Conservation (phyloP, 1,140 invertebrate genomes). For the Procambarus virginalis region DNA sequence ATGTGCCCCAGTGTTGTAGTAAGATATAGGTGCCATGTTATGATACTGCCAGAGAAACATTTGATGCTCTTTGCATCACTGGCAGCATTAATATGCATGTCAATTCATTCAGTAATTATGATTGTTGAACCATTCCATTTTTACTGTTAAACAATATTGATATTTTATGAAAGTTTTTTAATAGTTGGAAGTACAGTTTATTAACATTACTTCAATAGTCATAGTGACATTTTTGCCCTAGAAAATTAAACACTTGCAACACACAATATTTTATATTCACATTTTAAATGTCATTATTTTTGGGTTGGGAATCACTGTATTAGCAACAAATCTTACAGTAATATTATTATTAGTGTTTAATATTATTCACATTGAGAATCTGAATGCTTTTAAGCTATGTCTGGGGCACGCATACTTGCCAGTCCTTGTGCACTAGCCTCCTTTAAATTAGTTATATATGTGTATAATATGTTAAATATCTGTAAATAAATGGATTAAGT, state of each 20-base stretch:
- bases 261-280: too few relatives aligned
- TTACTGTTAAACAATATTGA: not conserved
- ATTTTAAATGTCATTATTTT: constrained; percentile 12
- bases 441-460: constrained; percentile 58
- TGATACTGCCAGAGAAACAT: constrained; percentile 1
- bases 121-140: constrained; percentile 20
- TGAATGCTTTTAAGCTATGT: constrained; percentile 26
- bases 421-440: constrained; percentile 65
- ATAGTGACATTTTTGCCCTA: too few relatives aligned
- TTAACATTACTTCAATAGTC: too few relatives aligned
- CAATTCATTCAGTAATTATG: not conserved
- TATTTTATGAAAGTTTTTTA: not conserved
- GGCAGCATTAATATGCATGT: not conserved
- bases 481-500: constrained; percentile 67
- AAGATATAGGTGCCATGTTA: constrained; percentile 16
- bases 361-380: constrained; percentile 9
- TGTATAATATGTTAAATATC: constrained; percentile 68
- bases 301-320: not conserved
- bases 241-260: too few relatives aligned
- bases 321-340: not conserved
- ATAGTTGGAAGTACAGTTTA: not conserved
- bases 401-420: constrained; percentile 58
- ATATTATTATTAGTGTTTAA: constrained; percentile 1
- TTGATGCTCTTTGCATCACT: not conserved
- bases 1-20: constrained; percentile 30